Base-by-base conservation (phyloP, 2,113 vertebrate genomes). In the Mesitornis unicolor region DNA sequence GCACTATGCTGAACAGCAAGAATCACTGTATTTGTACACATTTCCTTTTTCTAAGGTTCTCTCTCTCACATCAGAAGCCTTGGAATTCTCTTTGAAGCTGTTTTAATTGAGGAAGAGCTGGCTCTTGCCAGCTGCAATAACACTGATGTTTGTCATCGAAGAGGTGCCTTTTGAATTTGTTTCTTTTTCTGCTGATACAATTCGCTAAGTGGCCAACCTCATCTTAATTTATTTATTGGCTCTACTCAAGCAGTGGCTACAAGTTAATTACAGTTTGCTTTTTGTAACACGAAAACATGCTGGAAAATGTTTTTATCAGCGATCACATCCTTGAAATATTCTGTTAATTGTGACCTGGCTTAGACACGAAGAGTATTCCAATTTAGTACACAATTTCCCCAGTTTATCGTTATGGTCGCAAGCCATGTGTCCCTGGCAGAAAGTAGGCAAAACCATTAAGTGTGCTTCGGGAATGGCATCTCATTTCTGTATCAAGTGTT, bases 201-300 rank as follows among this genome's bases (percentile, higher is more conserved):
- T 77, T 80, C 87, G 43, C 79, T 36, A 92, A 91, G 81, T 2
- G 0, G 71, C 74, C 69, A 76, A 61, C 69, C 77, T 96, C 64
- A 40, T 86, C 71, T 85, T 84, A 18, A 84, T 97, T 93, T 97
- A 95, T 75, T 91, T 95, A 82, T 57, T 95, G 79, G 61, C 73
- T 94, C 42, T 75, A 40, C 73, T 84, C 84, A 87, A 86, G 59
- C 42, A 80, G 67, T 6, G 15, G 68, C 78, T 75, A 43, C 50
- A 86, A n/a, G 53, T 79, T 94, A 91, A 95, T 89, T 84, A 91
- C 69, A 51, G 60, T 95, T 88, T 81, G 90, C 35, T 89, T 86
- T 95, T 40, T n/a, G 31, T 45, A 84, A n/a, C 45, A 61, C 54
- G 91, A 71, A 93, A 90, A 54, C 13, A 6, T 9, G 31, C 28